These are phyloP conservation scores for Dolichomitus sp. DNA, from an alignment of 2,888 invertebrate genomes.

Conservation along the genomic window DNA sequence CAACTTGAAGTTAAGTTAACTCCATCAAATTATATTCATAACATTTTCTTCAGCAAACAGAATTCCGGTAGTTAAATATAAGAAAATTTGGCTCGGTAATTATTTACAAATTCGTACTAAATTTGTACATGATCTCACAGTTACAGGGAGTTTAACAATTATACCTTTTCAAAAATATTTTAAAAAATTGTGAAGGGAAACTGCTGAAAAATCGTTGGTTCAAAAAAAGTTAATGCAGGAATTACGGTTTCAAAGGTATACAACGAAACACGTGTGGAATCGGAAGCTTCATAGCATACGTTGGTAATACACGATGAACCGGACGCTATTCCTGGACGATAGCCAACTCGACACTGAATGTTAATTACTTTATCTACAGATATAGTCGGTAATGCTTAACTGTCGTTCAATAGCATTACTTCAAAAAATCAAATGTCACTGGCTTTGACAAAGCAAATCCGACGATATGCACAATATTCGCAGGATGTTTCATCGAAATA, in stretches of 20 bases:
- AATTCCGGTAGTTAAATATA: neutral
- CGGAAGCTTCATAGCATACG: conserved; percentile 15
- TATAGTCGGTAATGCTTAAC: neutral
- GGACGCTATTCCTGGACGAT: conserved; percentile 32
- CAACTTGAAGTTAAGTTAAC: too few species aligned
- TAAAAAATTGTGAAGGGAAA: neutral
- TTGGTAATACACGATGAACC: conserved; percentile 21
- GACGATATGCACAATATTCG: neutral
- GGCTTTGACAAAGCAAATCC: neutral
- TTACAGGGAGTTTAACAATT: neutral
- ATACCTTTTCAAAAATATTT: neutral
- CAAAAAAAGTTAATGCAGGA: neutral
- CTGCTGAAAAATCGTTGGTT: neutral
- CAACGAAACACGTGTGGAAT: conserved; percentile 27
- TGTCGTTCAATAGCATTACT: neutral
- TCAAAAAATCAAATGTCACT: conserved; percentile 7
- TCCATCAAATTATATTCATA: too few species aligned
- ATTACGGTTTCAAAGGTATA: neutral
- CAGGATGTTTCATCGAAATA: neutral
- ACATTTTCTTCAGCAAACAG: too few species aligned
- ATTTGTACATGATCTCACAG: neutral
- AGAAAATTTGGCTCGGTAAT: neutral
- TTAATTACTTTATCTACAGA: conserved; percentile 6
- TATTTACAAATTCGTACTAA: neutral
- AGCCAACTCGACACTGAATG: conserved; percentile 53